A percentile compares a stretch with the other conserved stretches of the same genome.
Evolutionary conservation across 2,113 vertebrate genomes (phyloP).

Genomic region (Lipophrys pholis): DNA sequence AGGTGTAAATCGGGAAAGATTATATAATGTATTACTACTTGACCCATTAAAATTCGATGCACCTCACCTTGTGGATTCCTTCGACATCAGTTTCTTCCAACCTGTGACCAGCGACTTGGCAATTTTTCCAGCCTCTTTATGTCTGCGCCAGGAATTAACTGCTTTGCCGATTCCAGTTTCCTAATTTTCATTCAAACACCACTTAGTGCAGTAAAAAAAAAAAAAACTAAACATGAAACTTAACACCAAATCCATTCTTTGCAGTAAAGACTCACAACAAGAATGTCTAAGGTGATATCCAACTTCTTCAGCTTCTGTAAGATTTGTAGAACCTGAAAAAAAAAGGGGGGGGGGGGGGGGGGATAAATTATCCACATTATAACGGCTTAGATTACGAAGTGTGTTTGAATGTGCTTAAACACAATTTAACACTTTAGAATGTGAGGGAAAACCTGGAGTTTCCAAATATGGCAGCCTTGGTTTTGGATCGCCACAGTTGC

Average conservation of each 20-base stretch:
- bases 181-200: constrained; percentile 58
- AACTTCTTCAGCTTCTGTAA: constrained; percentile 86
- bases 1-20: background rate
- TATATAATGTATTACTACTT: background rate
- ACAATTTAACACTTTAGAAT: background rate
- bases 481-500: constrained; percentile 73
- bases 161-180: constrained; percentile 89
- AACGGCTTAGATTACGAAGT: background rate
- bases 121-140: constrained; percentile 82
- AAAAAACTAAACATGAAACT: background rate
- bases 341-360: too few species aligned
- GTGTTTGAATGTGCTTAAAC: background rate
- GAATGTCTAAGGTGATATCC: constrained; percentile 86
- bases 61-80: constrained; percentile 79
- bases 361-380: background rate
- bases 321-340: constrained; percentile 84
- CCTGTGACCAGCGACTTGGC: constrained; percentile 83
- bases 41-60: constrained; percentile 6
- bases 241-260: background rate
- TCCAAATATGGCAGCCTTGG: constrained; percentile 72
- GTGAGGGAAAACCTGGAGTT: constrained; percentile 5
- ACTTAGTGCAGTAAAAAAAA: background rate
- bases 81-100: constrained; percentile 84
- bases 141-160: constrained; percentile 85
- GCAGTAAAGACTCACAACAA: constrained; percentile 83